phyloP scores from a whole-genome alignment of 2,113 vertebrate species.

The Apistogramma diplotaenia region DNA sequence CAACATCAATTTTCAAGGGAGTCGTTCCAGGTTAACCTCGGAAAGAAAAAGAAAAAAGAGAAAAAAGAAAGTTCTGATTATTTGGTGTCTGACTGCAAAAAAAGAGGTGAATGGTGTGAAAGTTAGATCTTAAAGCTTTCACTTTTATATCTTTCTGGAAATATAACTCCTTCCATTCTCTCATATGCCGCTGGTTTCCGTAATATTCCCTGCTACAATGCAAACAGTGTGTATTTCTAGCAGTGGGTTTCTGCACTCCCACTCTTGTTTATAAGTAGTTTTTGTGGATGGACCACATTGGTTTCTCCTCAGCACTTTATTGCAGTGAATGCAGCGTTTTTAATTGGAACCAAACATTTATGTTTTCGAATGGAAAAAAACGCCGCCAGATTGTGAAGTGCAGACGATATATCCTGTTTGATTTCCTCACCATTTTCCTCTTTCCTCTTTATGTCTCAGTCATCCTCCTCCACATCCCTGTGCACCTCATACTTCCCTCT shows the following conservation, averaged over 20 bases:
- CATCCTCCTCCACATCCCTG: not conserved
- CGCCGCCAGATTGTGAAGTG: slow-evolving; percentile 4
- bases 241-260: slow-evolving; percentile 61
- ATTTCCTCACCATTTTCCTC: slow-evolving; percentile 68
- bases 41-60: not conserved
- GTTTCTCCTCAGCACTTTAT: slow-evolving; percentile 73
- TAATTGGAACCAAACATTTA: slow-evolving; percentile 49
- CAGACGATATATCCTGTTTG: slow-evolving; percentile 44
- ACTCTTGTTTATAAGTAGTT: slow-evolving; percentile 77
- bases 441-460: slow-evolving; percentile 52
- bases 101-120: not conserved
- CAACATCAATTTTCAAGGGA: not conserved
- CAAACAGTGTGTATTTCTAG: slow-evolving; percentile 67
- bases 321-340: slow-evolving; percentile 40
- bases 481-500: slow-evolving; percentile 57
- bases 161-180: slow-evolving; percentile 6
- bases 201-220: slow-evolving; percentile 41
- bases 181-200: slow-evolving; percentile 31
- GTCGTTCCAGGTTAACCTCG: not conserved
- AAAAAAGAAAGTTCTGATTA: not conserved
- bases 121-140: not conserved
- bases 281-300: slow-evolving; percentile 64
- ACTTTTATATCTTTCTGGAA: not conserved
- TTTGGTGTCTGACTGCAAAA: not conserved
- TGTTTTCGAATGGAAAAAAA: slow-evolving; percentile 54